These are phyloP conservation scores for Cossypha niveicapilla DNA, from an alignment of 2,797 vertebrate species.

Conservation along the genomic window DNA sequence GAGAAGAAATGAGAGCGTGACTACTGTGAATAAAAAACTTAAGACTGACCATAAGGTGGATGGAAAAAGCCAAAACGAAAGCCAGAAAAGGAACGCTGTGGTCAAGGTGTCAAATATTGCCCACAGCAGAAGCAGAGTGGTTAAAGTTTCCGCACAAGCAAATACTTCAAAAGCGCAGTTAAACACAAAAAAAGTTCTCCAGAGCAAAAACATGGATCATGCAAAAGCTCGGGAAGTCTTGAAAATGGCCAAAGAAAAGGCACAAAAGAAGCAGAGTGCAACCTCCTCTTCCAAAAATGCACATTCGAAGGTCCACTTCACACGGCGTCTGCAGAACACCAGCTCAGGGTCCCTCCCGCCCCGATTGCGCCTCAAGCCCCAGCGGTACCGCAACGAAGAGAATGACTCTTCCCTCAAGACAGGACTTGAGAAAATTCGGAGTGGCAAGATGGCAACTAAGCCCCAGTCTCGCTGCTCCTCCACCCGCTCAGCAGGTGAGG, in stretches of 20 bases:
- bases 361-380: constrained; percentile 92
- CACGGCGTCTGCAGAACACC: constrained; percentile 89
- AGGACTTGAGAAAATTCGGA: constrained; percentile 85
- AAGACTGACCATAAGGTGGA: constrained; percentile 86
- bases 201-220: constrained; percentile 88
- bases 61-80: constrained; percentile 80
- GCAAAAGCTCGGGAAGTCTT: constrained; percentile 88
- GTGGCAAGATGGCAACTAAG: constrained; percentile 82
- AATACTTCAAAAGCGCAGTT: constrained; percentile 82
- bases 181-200: constrained; percentile 89
- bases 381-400: constrained; percentile 95
- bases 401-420: constrained; percentile 87
- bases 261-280: constrained; percentile 83
- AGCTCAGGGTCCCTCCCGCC: constrained; percentile 85
- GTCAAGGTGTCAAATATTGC: constrained; percentile 80
- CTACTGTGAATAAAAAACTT: constrained; percentile 85
- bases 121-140: constrained; percentile 79
- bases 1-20: constrained; percentile 79
- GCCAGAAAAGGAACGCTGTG: constrained; percentile 80
- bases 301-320: constrained; percentile 93
- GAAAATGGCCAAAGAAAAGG: constrained; percentile 88
- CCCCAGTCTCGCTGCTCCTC: constrained; percentile 79
- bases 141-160: constrained; percentile 76
- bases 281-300: constrained; percentile 82
- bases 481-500: constrained; percentile 82